Percentiles rank a stretch among this genome's conserved stretches.
These are phyloP conservation scores for Carassius carassius DNA, from an alignment of 2,113 vertebrate species.

Conservation along the genomic window DNA sequence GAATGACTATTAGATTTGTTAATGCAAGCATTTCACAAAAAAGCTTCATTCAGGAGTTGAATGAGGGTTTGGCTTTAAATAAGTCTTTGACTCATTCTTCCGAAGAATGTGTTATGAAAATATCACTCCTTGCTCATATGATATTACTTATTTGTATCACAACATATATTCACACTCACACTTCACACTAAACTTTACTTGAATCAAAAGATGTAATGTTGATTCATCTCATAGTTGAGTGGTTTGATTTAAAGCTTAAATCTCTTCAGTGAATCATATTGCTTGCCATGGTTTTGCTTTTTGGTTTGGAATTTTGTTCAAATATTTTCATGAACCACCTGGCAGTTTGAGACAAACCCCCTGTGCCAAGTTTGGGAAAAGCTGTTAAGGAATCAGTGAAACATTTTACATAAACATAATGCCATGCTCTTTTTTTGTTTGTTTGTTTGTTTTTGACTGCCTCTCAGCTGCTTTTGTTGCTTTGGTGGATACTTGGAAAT, in stretches of 20 bases:
- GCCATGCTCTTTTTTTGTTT: background rate
- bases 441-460: background rate
- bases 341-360: background rate
- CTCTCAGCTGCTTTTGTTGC: constrained; percentile 14
- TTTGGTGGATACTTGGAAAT: constrained; percentile 52
- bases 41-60: no score
- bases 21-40: no score
- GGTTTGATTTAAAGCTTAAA: background rate
- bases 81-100: background rate
- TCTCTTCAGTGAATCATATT: background rate
- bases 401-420: constrained; percentile 26
- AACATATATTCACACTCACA: no score
- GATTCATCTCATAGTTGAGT: background rate
- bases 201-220: background rate
- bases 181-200: background rate
- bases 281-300: background rate
- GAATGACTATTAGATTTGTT: no score
- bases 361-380: background rate
- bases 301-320: background rate
- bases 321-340: background rate
- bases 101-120: background rate
- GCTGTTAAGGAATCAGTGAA: background rate
- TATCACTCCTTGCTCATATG: background rate
- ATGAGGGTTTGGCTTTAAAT: background rate
- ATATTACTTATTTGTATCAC: background rate